Percentiles rank a stretch among this genome's conserved stretches.
These are phyloP conservation scores for Crossoptilon crossoptilon DNA, from an alignment of 2,797 vertebrate genomes.

Conservation along the genomic window DNA sequence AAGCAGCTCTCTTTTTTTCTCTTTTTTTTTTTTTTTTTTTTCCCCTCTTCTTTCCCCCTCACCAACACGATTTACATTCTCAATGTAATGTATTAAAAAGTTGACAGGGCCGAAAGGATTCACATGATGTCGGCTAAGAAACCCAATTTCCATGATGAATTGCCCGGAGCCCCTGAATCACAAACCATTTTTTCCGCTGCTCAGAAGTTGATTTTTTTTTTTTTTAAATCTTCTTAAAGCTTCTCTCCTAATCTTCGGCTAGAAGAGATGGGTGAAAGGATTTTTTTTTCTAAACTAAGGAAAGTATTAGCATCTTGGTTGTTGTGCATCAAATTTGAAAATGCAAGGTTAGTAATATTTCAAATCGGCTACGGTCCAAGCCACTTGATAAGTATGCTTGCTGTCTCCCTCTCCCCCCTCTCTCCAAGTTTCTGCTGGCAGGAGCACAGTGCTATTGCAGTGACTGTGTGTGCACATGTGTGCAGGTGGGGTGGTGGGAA, in stretches of 20 bases:
- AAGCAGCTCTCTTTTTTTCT: slow-evolving; percentile 80
- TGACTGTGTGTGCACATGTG: fast-evolving
- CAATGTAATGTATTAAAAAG: slow-evolving; percentile 99
- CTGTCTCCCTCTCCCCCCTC: slow-evolving; percentile 43
- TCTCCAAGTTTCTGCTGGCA: slow-evolving; percentile 57
- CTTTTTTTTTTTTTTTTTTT: neutral
- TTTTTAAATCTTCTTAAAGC: slow-evolving; percentile 99
- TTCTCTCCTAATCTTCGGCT: slow-evolving; percentile 99
- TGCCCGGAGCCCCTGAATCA: slow-evolving; percentile 99
- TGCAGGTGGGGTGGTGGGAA: neutral
- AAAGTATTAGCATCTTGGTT: slow-evolving; percentile 96
- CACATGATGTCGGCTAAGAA: slow-evolving; percentile 99
- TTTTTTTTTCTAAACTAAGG: slow-evolving; percentile 94
- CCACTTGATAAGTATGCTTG: slow-evolving; percentile 81
- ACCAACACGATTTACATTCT: slow-evolving; percentile 99
- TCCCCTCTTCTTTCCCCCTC: slow-evolving; percentile 77
- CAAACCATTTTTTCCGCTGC: slow-evolving; percentile 95
- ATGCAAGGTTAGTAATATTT: slow-evolving; percentile 99
- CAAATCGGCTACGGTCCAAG: slow-evolving; percentile 91
- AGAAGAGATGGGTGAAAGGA: slow-evolving; percentile 99
- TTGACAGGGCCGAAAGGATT: slow-evolving; percentile 99
- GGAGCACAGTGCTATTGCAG: neutral
- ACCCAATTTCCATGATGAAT: slow-evolving; percentile 99
- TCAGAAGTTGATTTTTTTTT: slow-evolving; percentile 90
- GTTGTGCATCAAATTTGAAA: slow-evolving; percentile 98